Conservation (phyloP, 1,140 invertebrate species). For the Ips typographus region DNA sequence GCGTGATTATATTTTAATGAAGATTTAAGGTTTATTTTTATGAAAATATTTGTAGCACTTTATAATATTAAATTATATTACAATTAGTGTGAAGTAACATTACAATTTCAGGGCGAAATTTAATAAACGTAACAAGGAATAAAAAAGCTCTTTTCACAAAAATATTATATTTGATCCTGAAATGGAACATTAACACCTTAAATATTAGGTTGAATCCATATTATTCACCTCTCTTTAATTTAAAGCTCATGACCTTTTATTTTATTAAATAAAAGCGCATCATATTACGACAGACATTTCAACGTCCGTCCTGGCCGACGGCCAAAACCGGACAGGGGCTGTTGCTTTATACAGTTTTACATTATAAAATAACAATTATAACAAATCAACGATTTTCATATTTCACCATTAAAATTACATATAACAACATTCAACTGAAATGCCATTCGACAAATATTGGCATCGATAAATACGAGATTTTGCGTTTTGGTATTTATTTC, state of each 20-base stretch:
- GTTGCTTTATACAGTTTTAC: conserved; percentile 38
- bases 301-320: conserved; percentile 34
- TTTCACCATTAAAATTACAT: conserved; percentile 48
- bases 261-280: conserved; percentile 50
- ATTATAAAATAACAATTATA: conserved; percentile 51
- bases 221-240: conserved; percentile 50
- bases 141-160: conserved; percentile 49
- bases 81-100: conserved; percentile 40
- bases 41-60: conserved; percentile 52
- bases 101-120: conserved; percentile 40
- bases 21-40: conserved; percentile 46
- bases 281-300: conserved; percentile 43
- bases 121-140: conserved; percentile 35
- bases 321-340: conserved; percentile 21
- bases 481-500: conserved; percentile 37
- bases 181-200: conserved; percentile 48
- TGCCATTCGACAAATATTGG: conserved; percentile 47
- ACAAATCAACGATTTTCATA: conserved; percentile 50
- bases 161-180: conserved; percentile 47
- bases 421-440: conserved; percentile 52
- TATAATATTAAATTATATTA: conserved; percentile 49
- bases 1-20: conserved; percentile 51
- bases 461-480: conserved; percentile 44
- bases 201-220: conserved; percentile 40
- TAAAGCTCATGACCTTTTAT: conserved; percentile 51